A percentile compares a stretch with the other conserved stretches of the same genome.
These are phyloP conservation scores for Halictus quadricinctus DNA, from an alignment of 2,888 invertebrate species.

Conservation along the genomic window DNA sequence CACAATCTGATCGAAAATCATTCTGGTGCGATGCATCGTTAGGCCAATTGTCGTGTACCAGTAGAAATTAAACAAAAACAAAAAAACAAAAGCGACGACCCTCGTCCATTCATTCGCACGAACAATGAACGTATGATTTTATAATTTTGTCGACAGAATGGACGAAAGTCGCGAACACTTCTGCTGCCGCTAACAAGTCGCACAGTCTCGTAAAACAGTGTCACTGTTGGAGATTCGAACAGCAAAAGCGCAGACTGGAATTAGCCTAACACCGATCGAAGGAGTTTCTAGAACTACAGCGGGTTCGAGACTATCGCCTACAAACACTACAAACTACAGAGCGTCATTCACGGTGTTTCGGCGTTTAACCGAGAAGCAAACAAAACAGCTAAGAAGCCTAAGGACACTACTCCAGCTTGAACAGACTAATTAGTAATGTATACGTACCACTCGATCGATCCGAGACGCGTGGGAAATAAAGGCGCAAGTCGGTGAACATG, in stretches of 20 bases:
- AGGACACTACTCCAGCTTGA: constrained; percentile 67
- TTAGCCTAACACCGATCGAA: background rate
- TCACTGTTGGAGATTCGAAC: background rate
- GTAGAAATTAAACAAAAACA: constrained; percentile 20
- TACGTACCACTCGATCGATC: constrained; percentile 82
- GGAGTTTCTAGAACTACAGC: constrained; percentile 26
- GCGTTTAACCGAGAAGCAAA: constrained; percentile 59
- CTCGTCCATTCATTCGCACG: constrained; percentile 16
- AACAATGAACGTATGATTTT: background rate
- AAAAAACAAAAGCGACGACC: constrained; percentile 13
- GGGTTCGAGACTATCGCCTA: constrained; percentile 9
- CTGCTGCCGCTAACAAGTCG: constrained; percentile 10
- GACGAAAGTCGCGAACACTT: constrained; percentile 25
- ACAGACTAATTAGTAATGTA: constrained; percentile 68
- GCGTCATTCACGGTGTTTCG: constrained; percentile 43
- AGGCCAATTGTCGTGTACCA: constrained; percentile 46
- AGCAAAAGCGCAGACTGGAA: constrained; percentile 37
- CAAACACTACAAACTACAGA: constrained; percentile 40
- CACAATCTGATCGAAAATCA: constrained; percentile 32
- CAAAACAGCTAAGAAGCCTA: constrained; percentile 76
- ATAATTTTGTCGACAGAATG: background rate
- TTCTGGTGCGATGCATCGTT: constrained; percentile 57
- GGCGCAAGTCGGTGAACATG: constrained; percentile 81
- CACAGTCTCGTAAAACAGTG: background rate
- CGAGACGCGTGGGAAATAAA: constrained; percentile 83